Conservation (phyloP, 2,888 invertebrate genomes). For the Amiota minor region DNA sequence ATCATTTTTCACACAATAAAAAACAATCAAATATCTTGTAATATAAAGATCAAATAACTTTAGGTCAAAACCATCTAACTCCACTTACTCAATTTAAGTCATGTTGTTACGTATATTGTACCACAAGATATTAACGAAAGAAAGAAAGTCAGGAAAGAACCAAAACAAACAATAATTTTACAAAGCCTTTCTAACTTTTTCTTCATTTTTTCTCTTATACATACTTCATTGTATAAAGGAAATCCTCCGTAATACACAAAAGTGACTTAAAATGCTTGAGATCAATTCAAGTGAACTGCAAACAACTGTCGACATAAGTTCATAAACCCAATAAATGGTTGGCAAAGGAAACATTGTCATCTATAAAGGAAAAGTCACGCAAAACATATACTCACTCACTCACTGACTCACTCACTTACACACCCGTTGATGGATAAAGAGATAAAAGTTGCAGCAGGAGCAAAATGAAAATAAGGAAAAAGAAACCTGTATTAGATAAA, state of each 20-base stretch:
- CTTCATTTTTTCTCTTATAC: background rate
- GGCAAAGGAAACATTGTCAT: constrained; percentile 11
- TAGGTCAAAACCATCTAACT: no score
- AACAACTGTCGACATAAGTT: constrained; percentile 25
- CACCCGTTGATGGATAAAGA: no score
- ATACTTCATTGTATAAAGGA: background rate
- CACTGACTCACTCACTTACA: background rate
- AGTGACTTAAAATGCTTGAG: constrained; percentile 18
- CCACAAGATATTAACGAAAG: no score
- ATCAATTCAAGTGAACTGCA: constrained; percentile 14
- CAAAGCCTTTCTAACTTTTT: background rate
- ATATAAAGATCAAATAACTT: no score
- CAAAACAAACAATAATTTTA: no score
- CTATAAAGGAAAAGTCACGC: background rate
- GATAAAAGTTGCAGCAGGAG: background rate
- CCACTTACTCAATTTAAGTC: no score
- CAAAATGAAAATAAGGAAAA: background rate
- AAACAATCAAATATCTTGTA: no score
- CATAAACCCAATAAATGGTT: constrained; percentile 28
- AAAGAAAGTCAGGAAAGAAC: no score
- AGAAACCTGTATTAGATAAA: constrained; percentile 17
- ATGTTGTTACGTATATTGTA: no score
- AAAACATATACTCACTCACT: background rate
- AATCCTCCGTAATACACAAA: background rate
- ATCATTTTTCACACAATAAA: no score